These are phyloP conservation scores for Halcyon senegalensis DNA, from an alignment of 2,113 vertebrate genomes.

Conservation along the genomic window DNA sequence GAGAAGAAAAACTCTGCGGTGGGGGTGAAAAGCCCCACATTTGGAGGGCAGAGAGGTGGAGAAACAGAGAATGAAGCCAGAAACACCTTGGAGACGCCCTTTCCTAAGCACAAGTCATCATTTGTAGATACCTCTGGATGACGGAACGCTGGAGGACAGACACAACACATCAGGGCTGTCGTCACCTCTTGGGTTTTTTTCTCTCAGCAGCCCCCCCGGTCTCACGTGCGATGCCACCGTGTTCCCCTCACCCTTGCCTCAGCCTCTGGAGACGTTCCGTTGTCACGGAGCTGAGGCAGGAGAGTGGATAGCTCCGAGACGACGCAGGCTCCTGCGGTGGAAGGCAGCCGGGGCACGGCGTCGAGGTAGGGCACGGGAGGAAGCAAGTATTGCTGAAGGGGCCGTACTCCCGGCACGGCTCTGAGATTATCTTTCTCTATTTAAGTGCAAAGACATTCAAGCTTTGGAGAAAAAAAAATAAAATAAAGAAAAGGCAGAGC, in stretches of 20 bases:
- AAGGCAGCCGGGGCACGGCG: not conserved
- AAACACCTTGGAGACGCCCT: not conserved
- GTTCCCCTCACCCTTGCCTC: fast-evolving
- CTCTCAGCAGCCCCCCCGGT: not conserved
- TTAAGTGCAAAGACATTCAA: constrained; percentile 29
- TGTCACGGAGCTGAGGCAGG: too few species aligned
- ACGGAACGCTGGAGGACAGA: fast-evolving
- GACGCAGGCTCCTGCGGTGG: not conserved
- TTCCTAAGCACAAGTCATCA: not conserved
- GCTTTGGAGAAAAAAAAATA: not conserved
- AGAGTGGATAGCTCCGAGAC: not conserved
- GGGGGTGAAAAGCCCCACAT: fast-evolving
- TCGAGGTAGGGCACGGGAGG: not conserved
- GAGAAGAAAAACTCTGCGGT: not conserved
- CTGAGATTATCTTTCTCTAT: not conserved
- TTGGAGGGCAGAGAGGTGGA: not conserved
- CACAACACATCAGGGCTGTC: fast-evolving
- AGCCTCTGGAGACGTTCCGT: not conserved
- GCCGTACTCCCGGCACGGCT: not conserved
- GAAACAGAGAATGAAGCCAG: not conserved
- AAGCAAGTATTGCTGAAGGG: not conserved
- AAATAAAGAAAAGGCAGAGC: not conserved
- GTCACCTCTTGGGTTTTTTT: fast-evolving
- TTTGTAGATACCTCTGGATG: not conserved
- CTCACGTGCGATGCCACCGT: fast-evolving